Base-by-base conservation (phyloP, 1,140 invertebrate genomes). In the Globodera rostochiensis region DNA sequence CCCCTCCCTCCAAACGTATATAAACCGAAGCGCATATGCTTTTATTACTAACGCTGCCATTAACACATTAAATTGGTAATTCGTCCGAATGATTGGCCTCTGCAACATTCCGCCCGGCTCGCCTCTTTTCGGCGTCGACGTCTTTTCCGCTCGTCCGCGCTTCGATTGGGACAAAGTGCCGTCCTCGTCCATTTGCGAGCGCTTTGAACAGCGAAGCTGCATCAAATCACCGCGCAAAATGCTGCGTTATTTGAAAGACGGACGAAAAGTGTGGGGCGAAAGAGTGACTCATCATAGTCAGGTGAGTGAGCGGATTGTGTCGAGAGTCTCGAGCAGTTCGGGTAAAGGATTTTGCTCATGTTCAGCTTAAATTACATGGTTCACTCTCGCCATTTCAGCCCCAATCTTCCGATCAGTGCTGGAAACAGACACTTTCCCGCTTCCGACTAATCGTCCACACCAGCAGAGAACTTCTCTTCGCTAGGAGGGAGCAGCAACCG, bases 231-330 rank as follows among this genome's bases (percentile, higher is more conserved):
- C 25, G n/a, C 69, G 69, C 8, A 36, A 71, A 47, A 45, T 25
- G 69, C 57, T 60, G 57, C 15, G 69, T 7, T 71, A 71, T 71
- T 36, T 71, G 69, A 47, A 21, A 71, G 69, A 71, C 19, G 69
- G 69, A 6, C 69, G 69, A 71, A 71, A 71, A 71, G 11, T 71
- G 21, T 71, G 9, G 25, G 69, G 19, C 21, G 69, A 6, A 25
- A 71, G 25, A 47, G 21, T 71, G 69, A 36, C 25, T 9, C 21
- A 71, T n/a, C n/a, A n/a, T n/a, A n/a, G n/a, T n/a, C n/a, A n/a
- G 69, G 69, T 71, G 25, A 5, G 57, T 15, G 19, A 53, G 50
- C 1, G 67, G 19, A 45, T 8, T 15, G 67, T 9, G 19, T 9
- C n/a, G 21, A 45, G 69, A 71, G 25, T 36, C 69, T 69, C 66